Evolutionary conservation across 2,113 vertebrate genomes (phyloP).

Genomic region (Menidia beryllina): DNA sequence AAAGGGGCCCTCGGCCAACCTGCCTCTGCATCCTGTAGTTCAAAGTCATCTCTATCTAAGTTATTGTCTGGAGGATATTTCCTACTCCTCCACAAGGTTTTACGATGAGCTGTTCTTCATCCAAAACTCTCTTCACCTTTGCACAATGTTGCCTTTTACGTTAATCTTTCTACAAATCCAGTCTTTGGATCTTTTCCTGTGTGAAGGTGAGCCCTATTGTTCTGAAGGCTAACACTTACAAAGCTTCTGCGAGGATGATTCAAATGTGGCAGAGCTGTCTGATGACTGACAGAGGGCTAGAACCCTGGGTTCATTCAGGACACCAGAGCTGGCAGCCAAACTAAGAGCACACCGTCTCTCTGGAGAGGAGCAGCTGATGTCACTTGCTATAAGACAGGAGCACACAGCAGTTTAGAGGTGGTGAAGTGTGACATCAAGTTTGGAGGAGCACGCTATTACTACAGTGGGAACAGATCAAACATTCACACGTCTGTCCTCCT

Average conservation of each 20-base stretch:
- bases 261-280: constrained; percentile 39
- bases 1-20: constrained; percentile 64
- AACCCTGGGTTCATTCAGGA: constrained; percentile 42
- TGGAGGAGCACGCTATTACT: constrained; percentile 14
- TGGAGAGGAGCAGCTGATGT: constrained; percentile 27
- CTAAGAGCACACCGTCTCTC: constrained; percentile 28
- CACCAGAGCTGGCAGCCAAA: constrained; percentile 24
- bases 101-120: not conserved
- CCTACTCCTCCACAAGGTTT: constrained; percentile 17
- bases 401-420: constrained; percentile 15
- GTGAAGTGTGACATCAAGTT: constrained; percentile 12
- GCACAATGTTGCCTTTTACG: not conserved
- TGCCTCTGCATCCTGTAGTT: constrained; percentile 6
- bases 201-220: not conserved
- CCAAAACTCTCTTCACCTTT: not conserved
- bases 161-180: not conserved
- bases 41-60: constrained; percentile 30
- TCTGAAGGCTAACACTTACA: constrained; percentile 19
- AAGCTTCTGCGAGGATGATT: constrained; percentile 26
- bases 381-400: constrained; percentile 22
- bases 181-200: not conserved
- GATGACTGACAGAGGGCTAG: constrained; percentile 29
- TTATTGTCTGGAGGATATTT: constrained; percentile 34
- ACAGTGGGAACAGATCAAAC: not conserved
- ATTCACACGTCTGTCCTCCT: not conserved